Base-by-base conservation (phyloP, 2,888 invertebrate species). In the Dioctria linearis region DNA sequence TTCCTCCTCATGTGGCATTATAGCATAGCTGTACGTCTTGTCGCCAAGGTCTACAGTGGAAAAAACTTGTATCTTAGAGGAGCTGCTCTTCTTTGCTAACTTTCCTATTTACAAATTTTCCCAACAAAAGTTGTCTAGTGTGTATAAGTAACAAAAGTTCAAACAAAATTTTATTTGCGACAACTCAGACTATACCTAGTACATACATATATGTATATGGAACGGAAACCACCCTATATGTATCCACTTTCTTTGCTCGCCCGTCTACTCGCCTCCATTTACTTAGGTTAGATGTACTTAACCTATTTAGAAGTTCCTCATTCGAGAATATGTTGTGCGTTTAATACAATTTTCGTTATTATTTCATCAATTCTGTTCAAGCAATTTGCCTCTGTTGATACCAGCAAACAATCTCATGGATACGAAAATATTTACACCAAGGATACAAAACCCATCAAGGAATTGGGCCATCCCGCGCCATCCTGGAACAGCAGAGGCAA, bases 91-190 rank as follows among this genome's bases (percentile, higher is more conserved):
- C 42, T 51, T 42, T 51, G 37, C 69, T 69, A 69, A 73, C 73
- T 73, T 73, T 73, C 59, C 57, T 73, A 73, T 73, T 73, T 73
- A 73, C 59, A 73, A 57, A 73, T 73, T 73, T 73, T 40, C 59
- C 40, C 57, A 40, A 57, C 73, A 57, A 73, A 71, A 73, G 57
- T 73, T 73, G 71, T 71, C 59, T 40, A 13, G 59, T 51, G 59
- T 73, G 73, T 57, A 59, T 73, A 73, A 73, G 57, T 73, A 40
- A 57, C 59, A 73, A 39, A 73, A 73, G 54, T 73, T 73, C 54
- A 57, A 73, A 73, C 73, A 73, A 57, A 73, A 73, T 73, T 73
- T 73, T 57, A 73, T 51, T 73, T 73, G 73, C 73, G n/a, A 73
- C 42, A 59, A 25, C 25, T 25, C 57, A 73, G 54, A 51, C 59